A percentile compares a stretch with the other conserved stretches of the same genome.
Evolutionary conservation across 2,113 vertebrate genomes (phyloP).

Genomic region (Laticauda laticaudata): DNA sequence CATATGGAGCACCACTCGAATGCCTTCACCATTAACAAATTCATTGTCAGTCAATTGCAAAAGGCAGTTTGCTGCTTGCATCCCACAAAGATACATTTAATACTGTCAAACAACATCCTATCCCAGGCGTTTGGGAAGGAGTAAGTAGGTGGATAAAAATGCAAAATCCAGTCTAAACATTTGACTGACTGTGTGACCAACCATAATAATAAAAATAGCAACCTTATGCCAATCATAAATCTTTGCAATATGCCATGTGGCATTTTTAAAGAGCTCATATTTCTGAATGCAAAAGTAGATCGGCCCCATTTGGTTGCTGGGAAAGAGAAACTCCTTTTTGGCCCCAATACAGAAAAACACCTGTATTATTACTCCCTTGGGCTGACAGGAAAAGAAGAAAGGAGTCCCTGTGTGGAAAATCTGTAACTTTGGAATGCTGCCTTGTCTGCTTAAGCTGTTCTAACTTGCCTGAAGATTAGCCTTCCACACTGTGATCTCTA

Average conservation of each 20-base stretch:
- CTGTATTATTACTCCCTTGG: background rate
- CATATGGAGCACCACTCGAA: background rate
- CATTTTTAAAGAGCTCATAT: background rate
- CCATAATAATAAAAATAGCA: background rate
- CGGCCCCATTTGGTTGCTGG: background rate
- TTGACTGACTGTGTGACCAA: background rate
- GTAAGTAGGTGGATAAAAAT: background rate
- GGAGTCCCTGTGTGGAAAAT: constrained; percentile 13
- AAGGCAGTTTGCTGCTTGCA: background rate
- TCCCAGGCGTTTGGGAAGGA: background rate
- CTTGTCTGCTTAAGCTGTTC: constrained; percentile 28
- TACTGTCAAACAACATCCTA: background rate
- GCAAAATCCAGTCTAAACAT: background rate
- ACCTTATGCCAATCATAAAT: background rate
- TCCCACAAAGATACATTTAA: background rate
- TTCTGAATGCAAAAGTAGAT: background rate
- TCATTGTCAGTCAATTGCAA: background rate
- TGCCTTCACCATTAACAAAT: background rate
- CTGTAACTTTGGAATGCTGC: constrained; percentile 8
- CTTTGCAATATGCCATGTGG: background rate
- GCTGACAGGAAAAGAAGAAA: constrained; percentile 7
- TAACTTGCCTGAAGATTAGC: constrained; percentile 13
- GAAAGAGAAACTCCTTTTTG: background rate
- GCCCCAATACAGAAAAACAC: constrained; percentile 1
- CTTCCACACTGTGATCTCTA: background rate